phyloP scores from a whole-genome alignment of 2,888 invertebrate species.

The Rotaria socialis region DNA sequence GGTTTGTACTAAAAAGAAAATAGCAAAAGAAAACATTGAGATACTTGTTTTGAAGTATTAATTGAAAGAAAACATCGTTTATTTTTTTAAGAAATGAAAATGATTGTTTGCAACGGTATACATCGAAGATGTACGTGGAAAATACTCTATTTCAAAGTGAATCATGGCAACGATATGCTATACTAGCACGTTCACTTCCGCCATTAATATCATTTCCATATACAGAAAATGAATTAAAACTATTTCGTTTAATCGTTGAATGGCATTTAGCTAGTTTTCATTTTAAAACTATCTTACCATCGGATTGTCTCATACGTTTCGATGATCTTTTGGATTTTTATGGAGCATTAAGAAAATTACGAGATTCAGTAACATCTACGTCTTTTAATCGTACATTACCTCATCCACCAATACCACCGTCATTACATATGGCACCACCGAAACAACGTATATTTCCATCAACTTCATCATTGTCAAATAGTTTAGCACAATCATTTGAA shows the following conservation, averaged over 20 bases:
- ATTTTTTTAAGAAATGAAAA: background rate
- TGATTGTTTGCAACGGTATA: background rate
- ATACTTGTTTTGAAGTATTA: no score
- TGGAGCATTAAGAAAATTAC: background rate
- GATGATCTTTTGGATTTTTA: constrained; percentile 26
- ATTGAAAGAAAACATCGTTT: no score
- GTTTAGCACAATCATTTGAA: background rate
- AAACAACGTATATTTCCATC: background rate
- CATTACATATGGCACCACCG: background rate
- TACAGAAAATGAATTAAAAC: constrained; percentile 19
- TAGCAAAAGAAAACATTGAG: no score
- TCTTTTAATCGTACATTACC: background rate
- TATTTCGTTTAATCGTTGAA: constrained; percentile 32
- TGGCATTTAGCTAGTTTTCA: constrained; percentile 18
- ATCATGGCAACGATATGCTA: constrained; percentile 12
- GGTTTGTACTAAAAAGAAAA: background rate
- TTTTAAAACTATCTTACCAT: background rate
- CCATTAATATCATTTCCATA: constrained; percentile 17
- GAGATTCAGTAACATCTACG: background rate
- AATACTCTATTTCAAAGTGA: constrained; percentile 28
- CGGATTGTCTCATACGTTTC: constrained; percentile 9
- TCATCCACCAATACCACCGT: background rate
- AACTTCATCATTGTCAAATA: background rate
- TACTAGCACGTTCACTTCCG: background rate
- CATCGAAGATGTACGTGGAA: constrained; percentile 33